Percentiles rank a stretch among this genome's conserved stretches.
phyloP scores from a whole-genome alignment of 2,797 vertebrate species.

The Perodicticus potto region DNA sequence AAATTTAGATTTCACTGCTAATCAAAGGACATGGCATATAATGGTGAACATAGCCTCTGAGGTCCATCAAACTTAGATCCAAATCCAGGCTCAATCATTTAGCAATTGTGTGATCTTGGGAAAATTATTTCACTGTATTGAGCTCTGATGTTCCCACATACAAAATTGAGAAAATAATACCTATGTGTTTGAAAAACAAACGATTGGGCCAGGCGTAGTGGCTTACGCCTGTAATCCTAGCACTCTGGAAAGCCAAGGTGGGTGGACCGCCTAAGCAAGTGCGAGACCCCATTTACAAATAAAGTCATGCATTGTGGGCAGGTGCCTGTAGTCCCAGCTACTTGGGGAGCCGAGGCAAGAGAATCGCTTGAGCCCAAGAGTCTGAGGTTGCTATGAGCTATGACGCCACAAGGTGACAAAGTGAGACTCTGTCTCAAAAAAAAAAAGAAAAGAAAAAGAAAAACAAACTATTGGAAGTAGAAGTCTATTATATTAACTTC shows the following conservation, averaged over 20 bases:
- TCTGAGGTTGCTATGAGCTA: no score
- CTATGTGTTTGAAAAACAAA: conserved; percentile 37
- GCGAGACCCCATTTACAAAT: no score
- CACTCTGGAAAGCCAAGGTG: no score
- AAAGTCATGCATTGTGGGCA: no score
- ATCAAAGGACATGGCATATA: conserved; percentile 29
- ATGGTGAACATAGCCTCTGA: conserved; percentile 9
- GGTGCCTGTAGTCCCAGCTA: no score
- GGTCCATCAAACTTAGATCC: conserved; percentile 50
- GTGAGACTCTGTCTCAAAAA: no score
- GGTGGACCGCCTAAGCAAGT: no score
- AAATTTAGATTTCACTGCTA: conserved; percentile 58
- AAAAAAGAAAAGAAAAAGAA: background rate
- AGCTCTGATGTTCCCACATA: background rate
- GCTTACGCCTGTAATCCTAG: no score
- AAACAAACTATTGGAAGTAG: conserved; percentile 26
- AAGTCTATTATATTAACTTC: conserved; percentile 17
- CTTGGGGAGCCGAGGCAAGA: no score
- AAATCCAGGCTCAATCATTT: conserved; percentile 19
- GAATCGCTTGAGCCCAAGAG: no score
- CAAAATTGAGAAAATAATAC: conserved; percentile 53
- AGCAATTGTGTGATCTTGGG: conserved; percentile 38
- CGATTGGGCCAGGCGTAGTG: background rate
- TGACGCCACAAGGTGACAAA: no score
- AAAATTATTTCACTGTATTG: conserved; percentile 56